Base-by-base conservation (phyloP, 2,888 invertebrate species). In the Carcina quercana region DNA sequence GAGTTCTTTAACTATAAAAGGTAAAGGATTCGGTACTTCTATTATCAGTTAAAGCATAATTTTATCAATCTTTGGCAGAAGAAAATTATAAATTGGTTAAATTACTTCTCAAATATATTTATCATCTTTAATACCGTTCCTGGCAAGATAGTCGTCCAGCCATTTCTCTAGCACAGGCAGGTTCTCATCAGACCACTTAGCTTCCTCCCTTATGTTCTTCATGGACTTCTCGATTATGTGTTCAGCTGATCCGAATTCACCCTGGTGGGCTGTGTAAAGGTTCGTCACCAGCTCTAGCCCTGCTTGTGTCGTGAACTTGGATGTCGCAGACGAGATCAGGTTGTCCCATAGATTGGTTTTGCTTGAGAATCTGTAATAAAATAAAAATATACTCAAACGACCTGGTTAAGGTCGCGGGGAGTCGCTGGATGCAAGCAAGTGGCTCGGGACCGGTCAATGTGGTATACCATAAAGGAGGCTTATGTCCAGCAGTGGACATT, bases 341-440 rank as follows among this genome's bases (percentile, higher is more conserved):
- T 86, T 90, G 50, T 92, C 90, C 94, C 93, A 94, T 2, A 93
- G 71, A 53, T 90, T 90, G 0, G 89, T 88, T 55, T 89, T 90
- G 38, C 86, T 86, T 46, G 86, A 84, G 51, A 90, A 90, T 57
- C 91, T 91, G 56, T 14, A 11, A 11, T 6, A 10, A 5, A 24
- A 24, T 6, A n/a, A n/a, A n/a, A n/a, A n/a, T n/a, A n/a, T n/a
- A n/a, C n/a, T n/a, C n/a, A n/a, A n/a, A n/a, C n/a, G n/a, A n/a
- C n/a, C n/a, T n/a, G n/a, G n/a, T n/a, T n/a, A n/a, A n/a, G n/a
- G n/a, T n/a, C n/a, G n/a, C n/a, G n/a, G n/a, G n/a, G n/a, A n/a
- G n/a, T n/a, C n/a, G n/a, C n/a, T n/a, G n/a, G n/a, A n/a, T n/a
- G n/a, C n/a, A n/a, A n/a, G n/a, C n/a, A n/a, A n/a, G n/a, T n/a